Conservation (phyloP, 1,140 invertebrate genomes). For the Acromyrmex charruanus region DNA sequence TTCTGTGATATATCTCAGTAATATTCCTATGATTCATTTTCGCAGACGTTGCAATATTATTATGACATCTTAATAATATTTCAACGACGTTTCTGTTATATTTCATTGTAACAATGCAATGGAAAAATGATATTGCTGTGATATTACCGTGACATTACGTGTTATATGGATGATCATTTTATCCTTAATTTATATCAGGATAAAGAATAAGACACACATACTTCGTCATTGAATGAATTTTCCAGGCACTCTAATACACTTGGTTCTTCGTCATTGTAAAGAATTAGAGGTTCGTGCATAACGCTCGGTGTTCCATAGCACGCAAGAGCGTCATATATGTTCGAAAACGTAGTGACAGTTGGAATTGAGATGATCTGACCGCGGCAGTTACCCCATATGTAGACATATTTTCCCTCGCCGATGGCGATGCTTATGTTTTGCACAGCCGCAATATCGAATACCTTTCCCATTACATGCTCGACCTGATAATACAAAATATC, state of each 20-base stretch:
- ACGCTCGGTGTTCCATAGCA: conserved; percentile 89
- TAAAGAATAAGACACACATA: conserved; percentile 83
- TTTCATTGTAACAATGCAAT: too few species aligned
- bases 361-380: conserved; percentile 87
- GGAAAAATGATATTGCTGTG: background rate
- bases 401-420: conserved; percentile 88
- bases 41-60: too few species aligned
- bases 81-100: too few species aligned
- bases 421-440: conserved; percentile 89
- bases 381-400: conserved; percentile 90
- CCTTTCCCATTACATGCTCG: conserved; percentile 83
- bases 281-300: conserved; percentile 86
- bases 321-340: conserved; percentile 89
- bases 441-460: conserved; percentile 89
- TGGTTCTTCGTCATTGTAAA: conserved; percentile 77
- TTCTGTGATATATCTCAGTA: too few species aligned
- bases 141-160: too few species aligned
- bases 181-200: background rate
- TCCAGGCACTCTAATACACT: conserved; percentile 86
- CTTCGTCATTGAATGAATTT: conserved; percentile 88
- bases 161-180: too few species aligned
- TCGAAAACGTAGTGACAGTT: conserved; percentile 87
- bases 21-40: too few species aligned
- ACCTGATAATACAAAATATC: conserved; percentile 65
- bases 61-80: too few species aligned